A percentile compares a stretch with the other conserved stretches of the same genome.
Evolutionary conservation across 2,113 vertebrate genomes (phyloP).

Genomic region (Pseudopipra pipra): DNA sequence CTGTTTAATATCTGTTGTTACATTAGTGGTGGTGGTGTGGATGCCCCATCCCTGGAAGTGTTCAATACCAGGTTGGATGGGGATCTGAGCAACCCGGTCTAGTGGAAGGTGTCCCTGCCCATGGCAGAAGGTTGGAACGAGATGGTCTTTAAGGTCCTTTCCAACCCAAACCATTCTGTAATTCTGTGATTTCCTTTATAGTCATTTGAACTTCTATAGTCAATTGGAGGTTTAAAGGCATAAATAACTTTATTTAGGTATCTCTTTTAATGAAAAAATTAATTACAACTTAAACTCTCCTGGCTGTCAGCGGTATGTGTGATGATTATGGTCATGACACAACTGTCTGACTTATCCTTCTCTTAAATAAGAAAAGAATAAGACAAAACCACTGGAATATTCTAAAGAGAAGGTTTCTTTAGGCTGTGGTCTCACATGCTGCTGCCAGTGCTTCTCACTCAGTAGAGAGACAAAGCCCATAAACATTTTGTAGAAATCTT

Average conservation of each 20-base stretch:
- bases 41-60: neutral
- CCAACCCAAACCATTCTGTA: neutral
- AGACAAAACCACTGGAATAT: neutral
- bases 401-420: neutral
- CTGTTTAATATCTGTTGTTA: neutral
- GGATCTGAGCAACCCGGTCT: neutral
- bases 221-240: neutral
- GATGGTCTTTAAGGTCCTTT: neutral
- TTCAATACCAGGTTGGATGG: neutral
- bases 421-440: neutral
- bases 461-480: neutral
- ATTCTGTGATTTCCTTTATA: neutral
- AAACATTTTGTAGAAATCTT: neutral
- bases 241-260: neutral
- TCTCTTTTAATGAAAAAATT: neutral
- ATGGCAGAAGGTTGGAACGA: neutral
- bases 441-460: neutral
- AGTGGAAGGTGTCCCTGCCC: neutral
- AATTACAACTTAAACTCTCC: accelerated
- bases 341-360: neutral
- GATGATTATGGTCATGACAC: neutral
- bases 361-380: neutral
- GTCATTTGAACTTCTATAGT: neutral
- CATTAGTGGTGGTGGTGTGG: neutral
- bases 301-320: neutral